Base-by-base conservation (phyloP, 2,888 invertebrate genomes). In the Chaetoderma sp. region DNA sequence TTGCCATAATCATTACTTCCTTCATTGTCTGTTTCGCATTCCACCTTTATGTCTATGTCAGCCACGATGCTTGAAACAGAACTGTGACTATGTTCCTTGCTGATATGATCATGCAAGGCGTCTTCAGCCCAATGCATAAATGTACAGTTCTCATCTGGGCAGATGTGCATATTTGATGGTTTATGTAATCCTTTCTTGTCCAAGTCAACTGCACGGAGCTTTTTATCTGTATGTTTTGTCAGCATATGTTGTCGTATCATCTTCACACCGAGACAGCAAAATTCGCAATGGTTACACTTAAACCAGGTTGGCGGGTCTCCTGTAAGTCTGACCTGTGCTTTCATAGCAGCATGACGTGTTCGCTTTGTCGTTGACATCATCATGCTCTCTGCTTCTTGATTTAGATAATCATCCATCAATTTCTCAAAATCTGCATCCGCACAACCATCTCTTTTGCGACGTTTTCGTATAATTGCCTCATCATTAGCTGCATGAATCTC, bases 251-350 rank as follows among this genome's bases (percentile, higher is more conserved):
- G 56, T 57, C 64, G 65, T 39, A 74, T 71, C 21, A 77, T 57
- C 8, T 68, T 71, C 4, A 63, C 61, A 10, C 76, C 76, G 61
- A 74, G 73, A 18, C 62, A 60, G 16, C 69, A 33, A 25, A 59
- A 47, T 6, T 64, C 44, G 61, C 76, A 77, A 30, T 73, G 65
- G 45, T 67, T 54, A 54, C 76, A 77, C 33, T 65, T 65, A 49
- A 68, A 77, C 58, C 72, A 63, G 16, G 70, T 49, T 2, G 76
- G 76, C 18, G 64, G 57, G 25, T 73, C 70, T 21, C 62, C 58
- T 61, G 67, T 67, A 2, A 70, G 68, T 50, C 65, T 63, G 1
- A 67, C 66, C 16, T 68, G 63, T 33, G 72, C 70, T 57, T 71
- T 71, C 6, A 69, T 50, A 18, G 76, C 75, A 36, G 76, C 73